phyloP scores from a whole-genome alignment of 2,113 vertebrate genomes.

The Amblyopsis rosae region DNA sequence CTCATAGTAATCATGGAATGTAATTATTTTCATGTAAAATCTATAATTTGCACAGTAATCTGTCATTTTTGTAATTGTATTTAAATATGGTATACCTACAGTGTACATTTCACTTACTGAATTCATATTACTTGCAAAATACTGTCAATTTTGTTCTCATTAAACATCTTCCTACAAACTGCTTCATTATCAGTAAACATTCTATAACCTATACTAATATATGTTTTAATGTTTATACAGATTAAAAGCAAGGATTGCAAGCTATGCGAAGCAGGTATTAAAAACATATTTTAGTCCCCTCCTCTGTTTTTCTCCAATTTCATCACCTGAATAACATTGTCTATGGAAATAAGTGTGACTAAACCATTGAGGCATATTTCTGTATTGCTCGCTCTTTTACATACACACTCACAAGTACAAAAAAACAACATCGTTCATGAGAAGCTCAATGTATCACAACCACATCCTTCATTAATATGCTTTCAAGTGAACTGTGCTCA shows the following conservation, averaged over 20 bases:
- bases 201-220: neutral
- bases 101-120: neutral
- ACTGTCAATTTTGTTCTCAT: neutral
- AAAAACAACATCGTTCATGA: slow-evolving; percentile 19
- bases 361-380: neutral
- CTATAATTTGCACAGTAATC: neutral
- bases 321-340: neutral
- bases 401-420: slow-evolving; percentile 31
- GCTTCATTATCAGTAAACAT: neutral
- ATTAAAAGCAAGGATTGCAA: rapidly evolving
- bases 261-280: slow-evolving; percentile 56
- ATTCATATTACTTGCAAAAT: neutral
- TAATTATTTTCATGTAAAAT: neutral
- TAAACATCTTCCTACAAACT: neutral
- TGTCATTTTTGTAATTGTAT: no score
- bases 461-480: slow-evolving; percentile 71
- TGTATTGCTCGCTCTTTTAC: neutral
- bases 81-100: no score
- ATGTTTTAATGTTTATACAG: slow-evolving; percentile 30
- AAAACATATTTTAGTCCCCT: slow-evolving; percentile 7
- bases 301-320: slow-evolving; percentile 6
- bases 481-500: neutral
- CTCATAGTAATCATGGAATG: neutral
- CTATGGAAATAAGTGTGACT: slow-evolving; percentile 22
- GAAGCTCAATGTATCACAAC: slow-evolving; percentile 37